phyloP scores from a whole-genome alignment of 2,113 vertebrate genomes.

The Crocuta crocuta region DNA sequence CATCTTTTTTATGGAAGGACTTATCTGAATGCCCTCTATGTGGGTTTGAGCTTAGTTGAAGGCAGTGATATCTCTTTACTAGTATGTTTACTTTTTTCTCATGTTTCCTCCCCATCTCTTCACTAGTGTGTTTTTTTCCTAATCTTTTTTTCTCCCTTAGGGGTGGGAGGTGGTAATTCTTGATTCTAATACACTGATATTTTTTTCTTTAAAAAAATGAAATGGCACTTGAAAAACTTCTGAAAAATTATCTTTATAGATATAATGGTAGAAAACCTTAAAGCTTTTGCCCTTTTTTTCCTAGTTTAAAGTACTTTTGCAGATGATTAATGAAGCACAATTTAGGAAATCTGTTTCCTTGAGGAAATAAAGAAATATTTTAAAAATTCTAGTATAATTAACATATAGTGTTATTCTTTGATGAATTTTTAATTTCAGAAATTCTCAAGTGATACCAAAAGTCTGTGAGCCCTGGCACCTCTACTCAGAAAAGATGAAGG shows the following conservation, averaged over 20 bases:
- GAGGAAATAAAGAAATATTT: background rate
- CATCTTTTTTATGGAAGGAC: background rate
- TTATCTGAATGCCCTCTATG: background rate
- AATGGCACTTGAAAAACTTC: slow-evolving; percentile 9
- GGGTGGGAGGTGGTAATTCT: background rate
- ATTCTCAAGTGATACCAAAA: slow-evolving; percentile 58
- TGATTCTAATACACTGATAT: background rate
- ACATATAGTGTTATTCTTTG: background rate
- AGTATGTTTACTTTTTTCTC: background rate
- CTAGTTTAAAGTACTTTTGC: slow-evolving; percentile 12
- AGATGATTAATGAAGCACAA: background rate
- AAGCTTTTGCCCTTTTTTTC: background rate
- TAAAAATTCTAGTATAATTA: background rate
- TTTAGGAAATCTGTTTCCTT: slow-evolving; percentile 27
- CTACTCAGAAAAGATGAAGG: slow-evolving; percentile 91
- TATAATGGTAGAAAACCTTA: background rate
- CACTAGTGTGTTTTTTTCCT: background rate
- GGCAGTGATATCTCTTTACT: background rate
- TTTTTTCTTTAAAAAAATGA: slow-evolving; percentile 11
- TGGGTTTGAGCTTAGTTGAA: background rate
- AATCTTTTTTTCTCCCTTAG: background rate
- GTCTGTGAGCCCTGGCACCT: slow-evolving; percentile 84
- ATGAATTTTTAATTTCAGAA: slow-evolving; percentile 77
- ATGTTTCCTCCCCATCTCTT: background rate
- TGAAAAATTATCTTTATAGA: background rate